These are phyloP conservation scores for Nephrocerus scutellatus DNA, from an alignment of 2,888 invertebrate genomes.

Conservation along the genomic window DNA sequence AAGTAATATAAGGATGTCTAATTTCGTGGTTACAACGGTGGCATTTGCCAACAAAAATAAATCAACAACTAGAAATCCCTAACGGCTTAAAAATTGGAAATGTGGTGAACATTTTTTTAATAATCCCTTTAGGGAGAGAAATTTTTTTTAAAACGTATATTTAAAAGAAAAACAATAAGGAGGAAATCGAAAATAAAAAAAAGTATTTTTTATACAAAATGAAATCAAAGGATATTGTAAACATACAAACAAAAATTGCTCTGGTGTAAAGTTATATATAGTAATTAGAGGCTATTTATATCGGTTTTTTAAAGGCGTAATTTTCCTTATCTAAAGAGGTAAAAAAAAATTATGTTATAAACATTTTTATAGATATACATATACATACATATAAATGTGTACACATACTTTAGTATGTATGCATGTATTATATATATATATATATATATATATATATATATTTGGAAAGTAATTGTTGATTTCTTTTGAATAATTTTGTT, in stretches of 20 bases:
- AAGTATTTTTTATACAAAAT: conserved; percentile 9
- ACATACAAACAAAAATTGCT: conserved; percentile 16
- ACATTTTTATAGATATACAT: background rate
- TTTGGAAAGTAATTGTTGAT: no score
- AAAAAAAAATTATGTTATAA: conserved; percentile 11
- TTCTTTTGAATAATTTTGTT: conserved; percentile 11
- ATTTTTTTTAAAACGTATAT: no score
- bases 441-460: no score
- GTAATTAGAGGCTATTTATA: conserved; percentile 46
- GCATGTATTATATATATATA: no score
- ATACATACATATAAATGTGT: background rate
- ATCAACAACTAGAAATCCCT: no score
- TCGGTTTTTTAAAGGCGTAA: conserved; percentile 33
- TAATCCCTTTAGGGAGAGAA: background rate
- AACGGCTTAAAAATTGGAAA: no score
- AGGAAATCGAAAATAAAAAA: no score
- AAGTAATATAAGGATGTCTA: no score
- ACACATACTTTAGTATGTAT: background rate
- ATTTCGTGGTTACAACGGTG: no score
- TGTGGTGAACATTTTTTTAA: conserved; percentile 21
- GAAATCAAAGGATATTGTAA: conserved; percentile 24
- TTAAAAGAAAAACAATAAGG: no score
- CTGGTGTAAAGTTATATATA: conserved; percentile 33
- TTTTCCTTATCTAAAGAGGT: conserved; percentile 17
- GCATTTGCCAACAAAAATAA: no score